phyloP scores from a whole-genome alignment of 2,113 vertebrate species.

The Drymodes brunneopygia region DNA sequence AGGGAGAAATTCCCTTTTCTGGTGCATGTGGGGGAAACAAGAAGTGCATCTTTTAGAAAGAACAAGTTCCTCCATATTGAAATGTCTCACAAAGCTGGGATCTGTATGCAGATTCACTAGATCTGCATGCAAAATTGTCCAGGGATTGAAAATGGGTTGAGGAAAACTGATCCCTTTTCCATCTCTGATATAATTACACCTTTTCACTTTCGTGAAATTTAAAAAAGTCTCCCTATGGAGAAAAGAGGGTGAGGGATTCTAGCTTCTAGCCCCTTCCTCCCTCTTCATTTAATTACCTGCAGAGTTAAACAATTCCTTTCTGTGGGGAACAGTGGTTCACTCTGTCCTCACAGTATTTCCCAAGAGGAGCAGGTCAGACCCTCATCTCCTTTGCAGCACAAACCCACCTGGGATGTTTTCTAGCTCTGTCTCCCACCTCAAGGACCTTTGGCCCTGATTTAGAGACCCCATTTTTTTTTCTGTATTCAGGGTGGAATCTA shows the following conservation, averaged over 20 bases:
- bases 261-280: not conserved
- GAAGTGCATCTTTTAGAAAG: not conserved
- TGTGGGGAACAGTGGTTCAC: accelerated
- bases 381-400: not conserved
- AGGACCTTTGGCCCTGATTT: not conserved
- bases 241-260: not conserved
- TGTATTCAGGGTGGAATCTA: not conserved
- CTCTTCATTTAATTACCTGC: not conserved
- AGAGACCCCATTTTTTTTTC: accelerated
- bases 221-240: not conserved
- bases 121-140: not conserved
- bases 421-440: not conserved
- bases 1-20: not conserved
- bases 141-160: not conserved
- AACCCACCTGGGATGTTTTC: not conserved
- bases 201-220: not conserved
- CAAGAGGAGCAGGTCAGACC: not conserved
- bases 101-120: not conserved
- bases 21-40: not conserved
- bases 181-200: not conserved
- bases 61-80: not conserved
- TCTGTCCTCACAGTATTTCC: not conserved
- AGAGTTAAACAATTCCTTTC: not conserved
- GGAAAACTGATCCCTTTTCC: not conserved
- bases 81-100: not conserved